Evolutionary conservation across 1,140 invertebrate genomes (phyloP).

Genomic region (Anoplolepis gracilipes): DNA sequence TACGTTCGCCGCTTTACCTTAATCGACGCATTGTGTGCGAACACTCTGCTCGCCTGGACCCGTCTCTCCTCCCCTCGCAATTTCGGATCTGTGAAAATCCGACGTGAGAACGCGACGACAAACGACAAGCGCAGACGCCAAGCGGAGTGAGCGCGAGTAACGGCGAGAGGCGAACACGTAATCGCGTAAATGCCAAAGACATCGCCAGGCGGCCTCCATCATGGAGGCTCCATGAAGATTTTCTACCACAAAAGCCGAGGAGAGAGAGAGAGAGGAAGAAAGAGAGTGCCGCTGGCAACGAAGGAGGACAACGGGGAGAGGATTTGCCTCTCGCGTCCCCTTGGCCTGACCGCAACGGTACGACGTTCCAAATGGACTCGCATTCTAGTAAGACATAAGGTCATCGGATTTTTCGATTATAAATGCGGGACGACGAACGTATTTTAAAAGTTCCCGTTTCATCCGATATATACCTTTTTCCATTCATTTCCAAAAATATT

Average conservation of each 20-base stretch:
- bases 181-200: slow-evolving; percentile 59
- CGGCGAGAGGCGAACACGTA: slow-evolving; percentile 26
- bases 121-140: not conserved
- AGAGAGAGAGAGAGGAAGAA: not conserved
- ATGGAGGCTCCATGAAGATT: slow-evolving; percentile 13
- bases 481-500: not conserved
- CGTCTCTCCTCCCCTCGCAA: slow-evolving; percentile 11
- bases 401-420: slow-evolving; percentile 50
- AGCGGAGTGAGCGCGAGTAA: slow-evolving; percentile 23
- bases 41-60: not conserved
- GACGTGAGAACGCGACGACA: slow-evolving; percentile 41
- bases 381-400: slow-evolving; percentile 58
- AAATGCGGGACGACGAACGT: slow-evolving; percentile 17
- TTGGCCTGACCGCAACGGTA: slow-evolving; percentile 45
- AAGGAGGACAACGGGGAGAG: slow-evolving; percentile 38
- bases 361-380: slow-evolving; percentile 69
- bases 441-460: not conserved
- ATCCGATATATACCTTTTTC: not conserved
- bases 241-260: slow-evolving; percentile 30
- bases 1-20: slow-evolving; percentile 32
- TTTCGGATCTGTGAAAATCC: slow-evolving; percentile 45
- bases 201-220: slow-evolving; percentile 35
- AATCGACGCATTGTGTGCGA: slow-evolving; percentile 49
- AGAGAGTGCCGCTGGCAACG: not conserved
- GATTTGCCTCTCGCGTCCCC: slow-evolving; percentile 43